Conservation (phyloP, 92 coral and sea anemone species). For the Anthopleura xanthogrammica region DNA sequence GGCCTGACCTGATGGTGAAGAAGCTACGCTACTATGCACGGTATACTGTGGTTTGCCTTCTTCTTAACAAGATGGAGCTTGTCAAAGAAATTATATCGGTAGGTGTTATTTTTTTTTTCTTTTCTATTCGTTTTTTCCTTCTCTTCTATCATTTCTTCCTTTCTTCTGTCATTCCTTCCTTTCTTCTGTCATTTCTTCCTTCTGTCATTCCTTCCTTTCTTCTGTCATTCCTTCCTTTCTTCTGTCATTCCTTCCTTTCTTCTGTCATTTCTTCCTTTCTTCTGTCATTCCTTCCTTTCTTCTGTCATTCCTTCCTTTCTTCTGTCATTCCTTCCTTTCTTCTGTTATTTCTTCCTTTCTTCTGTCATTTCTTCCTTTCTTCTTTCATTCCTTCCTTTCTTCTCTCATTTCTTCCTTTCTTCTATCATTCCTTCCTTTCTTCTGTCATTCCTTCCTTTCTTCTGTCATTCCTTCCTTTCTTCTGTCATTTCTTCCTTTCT, state of each 20-base stretch:
- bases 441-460: no score
- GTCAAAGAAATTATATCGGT: slow-evolving; percentile 87
- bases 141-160: not conserved
- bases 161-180: not conserved
- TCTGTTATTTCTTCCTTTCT: not conserved
- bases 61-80: slow-evolving; percentile 86
- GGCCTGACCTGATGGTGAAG: slow-evolving; percentile 96
- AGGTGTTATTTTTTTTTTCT: not conserved
- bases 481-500: not conserved
- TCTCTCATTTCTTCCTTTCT: no score
- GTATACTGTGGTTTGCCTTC: slow-evolving; percentile 88
- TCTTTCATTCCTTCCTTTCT: not conserved
- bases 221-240: not conserved
- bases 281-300: not conserved
- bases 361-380: no score
- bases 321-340: no score
- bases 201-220: not conserved
- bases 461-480: not conserved
- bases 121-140: not conserved
- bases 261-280: not conserved
- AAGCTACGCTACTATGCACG: slow-evolving; percentile 94
- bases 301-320: not conserved
- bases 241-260: not conserved
- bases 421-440: not conserved
- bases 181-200: not conserved